These are phyloP conservation scores for Pocillopora grandis DNA, from an alignment of 92 coral and sea anemone genomes.

Conservation along the genomic window DNA sequence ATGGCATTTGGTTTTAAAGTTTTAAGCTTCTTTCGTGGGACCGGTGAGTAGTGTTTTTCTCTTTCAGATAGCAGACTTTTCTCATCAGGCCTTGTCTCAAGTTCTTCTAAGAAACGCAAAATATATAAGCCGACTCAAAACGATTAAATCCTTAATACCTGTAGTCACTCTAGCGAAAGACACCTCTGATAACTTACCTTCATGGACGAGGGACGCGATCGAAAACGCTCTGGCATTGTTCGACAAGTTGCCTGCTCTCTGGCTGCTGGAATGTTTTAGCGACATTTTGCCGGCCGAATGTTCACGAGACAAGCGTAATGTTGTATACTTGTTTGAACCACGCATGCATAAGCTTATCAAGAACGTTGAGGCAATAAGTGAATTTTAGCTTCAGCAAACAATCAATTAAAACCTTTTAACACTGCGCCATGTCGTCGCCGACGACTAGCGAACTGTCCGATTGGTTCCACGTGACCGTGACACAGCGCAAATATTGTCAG, in stretches of 20 bases:
- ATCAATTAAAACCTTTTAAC: conserved; percentile 97
- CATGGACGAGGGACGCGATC: conserved; percentile 81
- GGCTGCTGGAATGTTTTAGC: conserved; percentile 18
- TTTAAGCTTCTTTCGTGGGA: conserved; percentile 32
- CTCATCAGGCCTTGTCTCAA: conserved; percentile 15
- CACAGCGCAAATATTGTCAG: conserved; percentile 37
- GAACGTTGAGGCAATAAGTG: conserved; percentile 80
- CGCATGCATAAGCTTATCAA: conserved; percentile 49
- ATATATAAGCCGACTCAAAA: not conserved
- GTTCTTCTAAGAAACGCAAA: conserved; percentile 10
- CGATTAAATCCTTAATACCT: not conserved
- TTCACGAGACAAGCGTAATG: conserved; percentile 17
- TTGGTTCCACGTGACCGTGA: conserved; percentile 43
- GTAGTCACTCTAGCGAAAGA: not conserved
- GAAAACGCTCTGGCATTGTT: conserved; percentile 86
- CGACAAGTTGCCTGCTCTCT: conserved; percentile 46
- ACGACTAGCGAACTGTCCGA: conserved; percentile 36
- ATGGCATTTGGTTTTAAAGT: conserved; percentile 50
- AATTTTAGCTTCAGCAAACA: conserved; percentile 88
- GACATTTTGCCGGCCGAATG: conserved; percentile 22
- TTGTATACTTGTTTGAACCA: conserved; percentile 14
- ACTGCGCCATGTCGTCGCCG: conserved; percentile 98
- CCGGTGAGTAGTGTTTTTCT: conserved; percentile 15
- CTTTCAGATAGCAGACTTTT: not conserved
- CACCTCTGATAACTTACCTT: conserved; percentile 48